Conservation (phyloP, 2,113 vertebrate species). For the Lipophrys pholis region DNA sequence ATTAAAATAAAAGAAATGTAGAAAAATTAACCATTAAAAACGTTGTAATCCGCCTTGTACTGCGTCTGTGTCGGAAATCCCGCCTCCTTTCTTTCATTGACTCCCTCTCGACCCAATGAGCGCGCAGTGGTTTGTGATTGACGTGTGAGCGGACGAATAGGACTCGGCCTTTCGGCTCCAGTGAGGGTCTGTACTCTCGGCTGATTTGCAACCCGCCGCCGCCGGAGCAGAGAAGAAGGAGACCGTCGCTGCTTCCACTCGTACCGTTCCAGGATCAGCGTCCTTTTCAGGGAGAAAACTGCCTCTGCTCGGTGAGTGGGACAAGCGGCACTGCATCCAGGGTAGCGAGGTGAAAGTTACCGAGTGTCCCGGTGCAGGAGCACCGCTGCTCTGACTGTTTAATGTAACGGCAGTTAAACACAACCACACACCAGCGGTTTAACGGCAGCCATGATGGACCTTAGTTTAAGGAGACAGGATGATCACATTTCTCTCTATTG, state of each 20-base stretch:
- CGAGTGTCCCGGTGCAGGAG: not conserved
- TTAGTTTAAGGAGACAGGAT: too few relatives aligned
- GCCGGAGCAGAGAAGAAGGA: constrained; percentile 71
- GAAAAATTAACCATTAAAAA: too few relatives aligned
- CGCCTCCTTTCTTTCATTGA: not conserved
- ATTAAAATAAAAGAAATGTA: too few relatives aligned
- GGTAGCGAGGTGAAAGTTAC: constrained; percentile 11
- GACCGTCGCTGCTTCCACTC: constrained; percentile 71
- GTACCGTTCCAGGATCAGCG: constrained; percentile 88
- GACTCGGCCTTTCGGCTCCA: not conserved
- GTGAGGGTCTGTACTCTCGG: constrained; percentile 32
- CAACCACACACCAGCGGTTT: too few relatives aligned
- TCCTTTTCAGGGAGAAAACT: constrained; percentile 42
- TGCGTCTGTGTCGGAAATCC: constrained; percentile 37
- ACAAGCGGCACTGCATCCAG: constrained; percentile 62
- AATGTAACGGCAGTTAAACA: too few relatives aligned
- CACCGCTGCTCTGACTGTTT: too few relatives aligned
- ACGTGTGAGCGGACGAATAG: constrained; percentile 35
- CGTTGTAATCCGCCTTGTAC: too few relatives aligned
- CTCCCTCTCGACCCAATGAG: constrained; percentile 38
- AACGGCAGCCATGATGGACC: too few relatives aligned
- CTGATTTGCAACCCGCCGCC: constrained; percentile 85
- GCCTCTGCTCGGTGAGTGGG: constrained; percentile 77
- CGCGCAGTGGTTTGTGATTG: not conserved
- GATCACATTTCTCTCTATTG: too few relatives aligned